Base-by-base conservation (phyloP, 2,888 invertebrate genomes). In the Galerucella calmariensis region DNA sequence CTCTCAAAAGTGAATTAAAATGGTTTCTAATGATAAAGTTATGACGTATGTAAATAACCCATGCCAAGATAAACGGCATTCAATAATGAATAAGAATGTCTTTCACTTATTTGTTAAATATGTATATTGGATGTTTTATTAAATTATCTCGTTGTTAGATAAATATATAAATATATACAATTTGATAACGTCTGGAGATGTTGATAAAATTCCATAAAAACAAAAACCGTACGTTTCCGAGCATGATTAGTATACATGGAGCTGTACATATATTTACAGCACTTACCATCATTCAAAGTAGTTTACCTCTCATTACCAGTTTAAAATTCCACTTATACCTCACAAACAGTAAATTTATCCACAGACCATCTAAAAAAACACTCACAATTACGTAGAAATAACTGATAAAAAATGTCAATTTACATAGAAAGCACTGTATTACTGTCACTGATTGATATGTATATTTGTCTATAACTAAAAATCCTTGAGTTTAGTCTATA, bases 401-500 rank as follows among this genome's bases (percentile, higher is more conserved):
- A 62, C 14, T 10, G 27, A 62, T 27, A 14, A 16, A 27, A 59
- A 24, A 35, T 35, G 58, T 62, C 8, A 8, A 62, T 62, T 62
- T 73, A 74, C 73, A 76, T 76, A 74, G 76, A 76, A 78, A 78
- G 78, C 78, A 70, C 73, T 73, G 74, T 62, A 75, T 73, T 69
- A 51, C 69, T 27, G 24, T 41, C 10, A 72, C 24, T 66, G 66
- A 75, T 73, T 72, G 71, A 73, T 75, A 76, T 72, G 71, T 71
- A 65, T 76, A 77, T 78, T 77, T 77, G 72, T 75, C 75, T 77
- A 67, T 68, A 71, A 76, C 75, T 77, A 76, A 76, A 77, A 78
- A 85, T 84, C 85, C 85, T 84, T 85, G 85, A 85, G 84, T 85
- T 84, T 84, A 83, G 83, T 81, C 74, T 76, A 76, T 79, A 78